phyloP scores from a whole-genome alignment of 2,113 vertebrate species.

The pig (Sus scrofa) region T2T-Sscrofa CM000818.6:72237501-72238000 shows the following conservation, averaged over 20 bases:
- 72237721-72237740: not conserved
- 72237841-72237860: no score
- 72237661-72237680: not conserved
- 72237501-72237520: not conserved
- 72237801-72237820: no score
- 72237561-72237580: not conserved
- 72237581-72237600: not conserved
- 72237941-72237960: no score
- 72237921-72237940: no score
- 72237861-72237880: no score
- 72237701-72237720: not conserved
- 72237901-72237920: no score
- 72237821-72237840: no score
- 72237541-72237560: not conserved
- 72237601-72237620: not conserved
- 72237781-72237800: not conserved
- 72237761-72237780: not conserved
- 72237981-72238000: no score
- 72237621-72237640: not conserved
- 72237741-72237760: not conserved
- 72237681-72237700: not conserved
- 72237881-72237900: no score
- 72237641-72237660: not conserved
- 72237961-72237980: no score
- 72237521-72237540: not conserved